A percentile compares a stretch with the other conserved stretches of the same genome.
Conservation (phyloP, 1,140 invertebrate species). For the Drosophila parvula region DNA sequence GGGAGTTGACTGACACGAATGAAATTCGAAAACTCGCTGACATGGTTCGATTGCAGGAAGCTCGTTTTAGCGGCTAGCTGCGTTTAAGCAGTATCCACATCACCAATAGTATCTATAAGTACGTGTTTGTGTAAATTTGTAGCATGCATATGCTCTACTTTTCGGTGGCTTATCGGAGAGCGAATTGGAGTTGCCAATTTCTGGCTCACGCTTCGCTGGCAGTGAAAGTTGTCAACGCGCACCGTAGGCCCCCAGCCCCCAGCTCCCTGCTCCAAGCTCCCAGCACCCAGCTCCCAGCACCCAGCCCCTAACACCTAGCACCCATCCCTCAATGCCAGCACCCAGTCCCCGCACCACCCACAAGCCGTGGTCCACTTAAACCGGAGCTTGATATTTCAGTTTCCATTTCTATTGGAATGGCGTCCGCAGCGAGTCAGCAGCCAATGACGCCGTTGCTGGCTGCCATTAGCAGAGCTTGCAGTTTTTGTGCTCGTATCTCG, state of each 20-base stretch:
- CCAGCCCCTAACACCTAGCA: neutral
- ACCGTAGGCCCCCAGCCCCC: neutral
- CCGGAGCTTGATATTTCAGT: constrained; percentile 41
- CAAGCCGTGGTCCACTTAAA: constrained; percentile 17
- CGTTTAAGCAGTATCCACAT: neutral
- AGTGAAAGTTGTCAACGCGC: constrained; percentile 45
- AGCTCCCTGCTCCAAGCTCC: too few species aligned
- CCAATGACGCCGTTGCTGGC: constrained; percentile 30
- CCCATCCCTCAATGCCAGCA: neutral
- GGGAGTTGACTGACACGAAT: neutral
- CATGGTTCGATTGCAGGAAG: constrained; percentile 1
- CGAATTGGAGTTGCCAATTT: constrained; percentile 40
- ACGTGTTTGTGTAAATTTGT: neutral
- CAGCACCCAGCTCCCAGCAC: constrained; percentile 1
- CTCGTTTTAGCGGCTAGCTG: neutral
- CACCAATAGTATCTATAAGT: neutral
- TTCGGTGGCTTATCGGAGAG: constrained; percentile 12
- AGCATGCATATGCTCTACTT: constrained; percentile 21
- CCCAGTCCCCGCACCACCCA: constrained; percentile 12
- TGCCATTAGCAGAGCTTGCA: constrained; percentile 29
- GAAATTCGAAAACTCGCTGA: neutral
- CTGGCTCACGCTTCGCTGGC: constrained; percentile 35
- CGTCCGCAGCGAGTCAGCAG: constrained; percentile 30
- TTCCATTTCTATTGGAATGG: constrained; percentile 46
- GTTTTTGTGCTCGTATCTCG: constrained; percentile 29